A percentile compares a stretch with the other conserved stretches of the same genome.
Evolutionary conservation across 2,797 vertebrate species (phyloP).

Genomic region (Morelia viridis): DNA sequence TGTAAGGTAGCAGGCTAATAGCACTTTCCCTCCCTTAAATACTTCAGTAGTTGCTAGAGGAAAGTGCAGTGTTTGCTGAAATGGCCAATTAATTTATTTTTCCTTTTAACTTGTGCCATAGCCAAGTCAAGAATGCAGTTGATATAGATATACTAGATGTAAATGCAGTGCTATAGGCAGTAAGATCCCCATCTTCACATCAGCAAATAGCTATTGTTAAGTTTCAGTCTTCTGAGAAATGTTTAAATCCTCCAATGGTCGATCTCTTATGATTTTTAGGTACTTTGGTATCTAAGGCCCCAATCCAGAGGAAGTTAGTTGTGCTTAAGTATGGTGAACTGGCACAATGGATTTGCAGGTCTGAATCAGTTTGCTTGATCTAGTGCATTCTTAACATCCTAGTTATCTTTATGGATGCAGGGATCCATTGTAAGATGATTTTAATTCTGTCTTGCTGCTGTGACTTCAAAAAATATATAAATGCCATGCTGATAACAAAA

Average conservation of each 20-base stretch:
- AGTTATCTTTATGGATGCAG: conserved; percentile 68
- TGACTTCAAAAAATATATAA: conserved; percentile 71
- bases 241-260: not conserved
- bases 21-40: conserved; percentile 36
- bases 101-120: not conserved
- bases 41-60: conserved; percentile 10
- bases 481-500: conserved; percentile 70
- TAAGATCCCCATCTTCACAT: not conserved
- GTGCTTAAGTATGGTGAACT: not conserved
- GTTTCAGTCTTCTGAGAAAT: not conserved
- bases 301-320: not conserved
- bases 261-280: not conserved
- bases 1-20: not conserved
- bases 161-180: not conserved
- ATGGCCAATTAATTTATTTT: not conserved
- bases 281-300: conserved; percentile 5
- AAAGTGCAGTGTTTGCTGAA: not conserved
- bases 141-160: not conserved
- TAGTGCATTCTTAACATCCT: conserved; percentile 57
- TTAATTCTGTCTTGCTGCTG: conserved; percentile 72
- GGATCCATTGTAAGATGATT: conserved; percentile 69
- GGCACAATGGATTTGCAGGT: not conserved
- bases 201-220: rapidly evolving
- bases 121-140: not conserved
- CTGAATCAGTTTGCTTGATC: not conserved